These are phyloP conservation scores for Sakesphorus luctuosus DNA, from an alignment of 2,113 vertebrate species.

Conservation along the genomic window DNA sequence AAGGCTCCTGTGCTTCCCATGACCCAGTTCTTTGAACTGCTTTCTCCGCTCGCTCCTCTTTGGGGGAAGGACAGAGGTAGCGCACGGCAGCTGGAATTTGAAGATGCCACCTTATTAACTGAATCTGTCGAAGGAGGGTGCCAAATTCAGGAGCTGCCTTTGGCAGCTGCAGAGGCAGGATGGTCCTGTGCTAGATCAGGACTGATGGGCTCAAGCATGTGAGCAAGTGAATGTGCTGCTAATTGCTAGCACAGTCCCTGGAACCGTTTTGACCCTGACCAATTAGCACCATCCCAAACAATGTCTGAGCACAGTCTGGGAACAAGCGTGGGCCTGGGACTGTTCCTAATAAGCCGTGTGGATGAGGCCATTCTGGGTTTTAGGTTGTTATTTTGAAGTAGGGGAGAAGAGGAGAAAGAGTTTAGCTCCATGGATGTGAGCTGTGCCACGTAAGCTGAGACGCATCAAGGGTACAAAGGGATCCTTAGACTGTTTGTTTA, in stretches of 20 bases:
- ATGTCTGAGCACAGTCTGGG: slow-evolving; percentile 36
- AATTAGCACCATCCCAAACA: slow-evolving; percentile 51
- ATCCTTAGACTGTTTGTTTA: slow-evolving; percentile 27
- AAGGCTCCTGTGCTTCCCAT: background rate
- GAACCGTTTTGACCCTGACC: slow-evolving; percentile 6
- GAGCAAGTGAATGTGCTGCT: background rate
- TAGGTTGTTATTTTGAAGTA: background rate
- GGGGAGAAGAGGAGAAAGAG: background rate
- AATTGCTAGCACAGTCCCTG: slow-evolving; percentile 43
- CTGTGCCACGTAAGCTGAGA: slow-evolving; percentile 1
- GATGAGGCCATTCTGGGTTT: slow-evolving; percentile 37
- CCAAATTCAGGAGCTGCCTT: background rate
- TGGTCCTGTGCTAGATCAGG: background rate
- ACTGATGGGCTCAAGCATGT: background rate
- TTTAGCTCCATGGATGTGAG: background rate
- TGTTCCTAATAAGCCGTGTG: slow-evolving; percentile 36
- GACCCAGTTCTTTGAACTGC: background rate
- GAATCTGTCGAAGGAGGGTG: background rate
- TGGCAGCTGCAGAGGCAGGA: background rate
- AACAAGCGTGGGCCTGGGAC: background rate
- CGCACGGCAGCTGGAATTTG: background rate
- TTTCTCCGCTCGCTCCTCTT: background rate
- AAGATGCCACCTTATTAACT: background rate
- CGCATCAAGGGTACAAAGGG: background rate
- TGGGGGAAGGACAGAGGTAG: background rate